A percentile compares a stretch with the other conserved stretches of the same genome.
These are phyloP conservation scores for Hesperia comma DNA, from an alignment of 2,888 invertebrate species.

Conservation along the genomic window DNA sequence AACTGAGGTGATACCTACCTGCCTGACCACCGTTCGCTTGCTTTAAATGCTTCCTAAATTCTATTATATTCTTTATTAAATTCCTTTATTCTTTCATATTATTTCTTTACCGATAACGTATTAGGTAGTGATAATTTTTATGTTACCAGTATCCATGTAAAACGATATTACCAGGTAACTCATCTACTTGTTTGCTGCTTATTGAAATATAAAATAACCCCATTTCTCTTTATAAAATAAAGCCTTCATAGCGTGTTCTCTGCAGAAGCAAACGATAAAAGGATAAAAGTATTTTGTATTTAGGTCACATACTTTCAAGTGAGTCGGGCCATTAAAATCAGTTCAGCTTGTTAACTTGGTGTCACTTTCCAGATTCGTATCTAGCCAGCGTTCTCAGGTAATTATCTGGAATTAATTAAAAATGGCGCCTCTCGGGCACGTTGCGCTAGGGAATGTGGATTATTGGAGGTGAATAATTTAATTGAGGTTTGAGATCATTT, in stretches of 20 bases:
- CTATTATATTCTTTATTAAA: too few relatives aligned
- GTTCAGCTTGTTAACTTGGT: conserved; percentile 41
- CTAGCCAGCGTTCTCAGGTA: conserved; percentile 41
- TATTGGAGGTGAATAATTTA: conserved; percentile 31
- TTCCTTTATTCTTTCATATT: too few relatives aligned
- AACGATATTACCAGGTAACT: too few relatives aligned
- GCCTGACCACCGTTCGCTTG: too few relatives aligned
- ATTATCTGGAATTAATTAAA: conserved; percentile 42
- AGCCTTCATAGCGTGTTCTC: neutral
- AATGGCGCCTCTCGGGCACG: conserved; percentile 15
- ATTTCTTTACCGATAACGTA: too few relatives aligned
- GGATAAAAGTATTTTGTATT: neutral
- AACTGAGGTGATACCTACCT: too few relatives aligned
- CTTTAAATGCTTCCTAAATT: too few relatives aligned
- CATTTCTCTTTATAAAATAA: neutral
- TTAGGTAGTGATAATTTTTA: too few relatives aligned
- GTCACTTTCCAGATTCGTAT: conserved; percentile 45
- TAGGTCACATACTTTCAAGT: neutral
- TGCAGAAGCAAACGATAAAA: neutral
- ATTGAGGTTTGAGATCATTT: conserved; percentile 15
- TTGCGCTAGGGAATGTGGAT: conserved; percentile 19
- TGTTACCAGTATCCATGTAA: too few relatives aligned
- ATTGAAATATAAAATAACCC: too few relatives aligned
- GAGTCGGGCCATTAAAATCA: conserved; percentile 15
- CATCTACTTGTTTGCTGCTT: too few relatives aligned